Evolutionary conservation across 2,888 invertebrate species (phyloP), one percentile per base, ranked within the genome.

Genomic region (Drosophila anomelani): DNA sequence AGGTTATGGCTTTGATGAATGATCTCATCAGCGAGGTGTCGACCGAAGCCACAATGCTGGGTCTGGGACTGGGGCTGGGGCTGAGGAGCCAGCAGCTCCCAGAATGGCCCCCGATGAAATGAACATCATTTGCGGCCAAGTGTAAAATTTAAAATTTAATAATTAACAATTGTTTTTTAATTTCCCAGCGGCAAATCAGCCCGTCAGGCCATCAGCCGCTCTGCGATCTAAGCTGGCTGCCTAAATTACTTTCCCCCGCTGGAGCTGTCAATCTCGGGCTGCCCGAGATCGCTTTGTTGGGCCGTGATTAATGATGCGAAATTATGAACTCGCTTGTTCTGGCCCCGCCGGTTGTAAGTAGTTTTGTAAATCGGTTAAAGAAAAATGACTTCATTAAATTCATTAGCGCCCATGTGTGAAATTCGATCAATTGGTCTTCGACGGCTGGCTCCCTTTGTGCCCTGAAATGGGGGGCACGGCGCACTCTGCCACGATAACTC

Each of bases 11-110:
- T 47, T 83, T 91, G 91, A 91, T 90, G 90, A 90, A 91, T 91
- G 90, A 91, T 87, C 90, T 90, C 91, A 91, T 91, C 90, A 90
- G 80, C 78, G 81, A 91, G 90, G 90, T 91, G 90, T 90, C 90
- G 85, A 85, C 77, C 82, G 75, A 34, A 84, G 58, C 63, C 46
- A 56, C 81, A 84, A 80, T 81, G 87, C 84, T 23, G 23, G 23
- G 20, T 2, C 23, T 23, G 23, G 26, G 26, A 4, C 26, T 26
- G 26, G 26, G 26, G 4, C 26, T 83, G 79, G 79, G 71, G 70
- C 59, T n/a, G 41, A 51, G 67, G 44, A 44, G 15, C 54, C 68
- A 44, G 34, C 36, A 57, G 77, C 64, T 54, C 44, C 67, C 72
- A 63, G 55, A 60, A 70, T 20, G 43, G 63, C 63, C 59, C 26